Percentiles rank a stretch among this genome's conserved stretches.
Evolutionary conservation across 1,140 invertebrate genomes (phyloP).

Genomic region (Brachionus manjavacas): DNA sequence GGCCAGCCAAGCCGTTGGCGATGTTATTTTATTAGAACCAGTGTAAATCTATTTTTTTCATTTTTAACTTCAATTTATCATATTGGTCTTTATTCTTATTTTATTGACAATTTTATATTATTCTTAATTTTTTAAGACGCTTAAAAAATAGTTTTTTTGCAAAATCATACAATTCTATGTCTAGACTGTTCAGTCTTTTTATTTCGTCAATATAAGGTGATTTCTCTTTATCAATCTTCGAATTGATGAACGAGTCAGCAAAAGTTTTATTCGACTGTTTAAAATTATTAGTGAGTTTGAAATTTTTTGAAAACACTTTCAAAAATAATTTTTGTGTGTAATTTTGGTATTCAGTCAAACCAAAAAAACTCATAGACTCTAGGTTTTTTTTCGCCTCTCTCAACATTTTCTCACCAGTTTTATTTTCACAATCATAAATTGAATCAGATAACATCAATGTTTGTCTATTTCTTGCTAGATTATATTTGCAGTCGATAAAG

Average conservation of each 20-base stretch:
- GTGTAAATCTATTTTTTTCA: too few species aligned
- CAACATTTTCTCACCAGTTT: conserved; percentile 74
- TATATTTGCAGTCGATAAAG: conserved; percentile 81
- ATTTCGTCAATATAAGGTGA: too few species aligned
- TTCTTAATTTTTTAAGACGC: too few species aligned
- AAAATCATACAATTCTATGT: too few species aligned
- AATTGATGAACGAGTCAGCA: not conserved
- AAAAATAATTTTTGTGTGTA: conserved; percentile 55
- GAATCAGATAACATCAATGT: conserved; percentile 81
- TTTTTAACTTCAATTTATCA: too few species aligned
- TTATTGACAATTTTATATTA: too few species aligned
- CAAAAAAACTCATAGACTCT: conserved; percentile 89
- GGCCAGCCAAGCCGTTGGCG: too few species aligned
- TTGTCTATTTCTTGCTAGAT: conserved; percentile 89
- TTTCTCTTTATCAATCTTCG: too few species aligned
- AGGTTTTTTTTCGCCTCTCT: conserved; percentile 91
- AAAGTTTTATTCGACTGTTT: not conserved
- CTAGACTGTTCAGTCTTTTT: too few species aligned
- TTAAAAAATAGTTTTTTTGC: too few species aligned
- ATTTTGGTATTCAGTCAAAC: conserved; percentile 88
- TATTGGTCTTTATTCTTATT: too few species aligned
- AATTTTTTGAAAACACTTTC: not conserved
- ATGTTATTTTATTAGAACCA: too few species aligned
- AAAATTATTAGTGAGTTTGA: not conserved
- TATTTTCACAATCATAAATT: conserved; percentile 67